A percentile compares a stretch with the other conserved stretches of the same genome.
These are phyloP conservation scores for Campylorhamphus procurvoides DNA, from an alignment of 2,113 vertebrate species.

Conservation along the genomic window DNA sequence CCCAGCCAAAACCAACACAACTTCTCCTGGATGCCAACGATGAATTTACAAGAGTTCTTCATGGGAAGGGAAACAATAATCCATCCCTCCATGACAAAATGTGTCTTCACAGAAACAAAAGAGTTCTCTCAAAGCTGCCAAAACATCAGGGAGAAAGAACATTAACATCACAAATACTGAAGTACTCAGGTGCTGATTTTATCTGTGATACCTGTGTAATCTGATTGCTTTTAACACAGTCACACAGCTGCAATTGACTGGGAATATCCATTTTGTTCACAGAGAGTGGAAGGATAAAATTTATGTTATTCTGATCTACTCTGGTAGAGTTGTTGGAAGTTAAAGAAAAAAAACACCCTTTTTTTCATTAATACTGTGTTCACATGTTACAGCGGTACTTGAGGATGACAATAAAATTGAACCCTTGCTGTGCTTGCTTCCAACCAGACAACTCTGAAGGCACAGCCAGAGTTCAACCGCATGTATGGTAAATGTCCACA, in stretches of 20 bases:
- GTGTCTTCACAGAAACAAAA: background rate
- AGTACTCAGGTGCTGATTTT: background rate
- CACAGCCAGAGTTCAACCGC: background rate
- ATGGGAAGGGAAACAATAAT: background rate
- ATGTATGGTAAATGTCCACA: background rate
- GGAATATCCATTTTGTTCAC: background rate
- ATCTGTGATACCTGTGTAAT: background rate
- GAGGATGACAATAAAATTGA: background rate
- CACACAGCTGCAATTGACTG: background rate
- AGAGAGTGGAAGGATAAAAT: background rate
- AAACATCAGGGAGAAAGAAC: background rate
- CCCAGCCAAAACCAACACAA: background rate
- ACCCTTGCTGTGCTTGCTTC: background rate
- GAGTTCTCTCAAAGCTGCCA: background rate
- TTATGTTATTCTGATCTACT: background rate
- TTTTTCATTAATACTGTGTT: background rate
- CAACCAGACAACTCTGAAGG: background rate
- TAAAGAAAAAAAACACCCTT: background rate
- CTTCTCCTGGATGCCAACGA: background rate
- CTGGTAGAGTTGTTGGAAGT: background rate
- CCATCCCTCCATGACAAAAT: background rate
- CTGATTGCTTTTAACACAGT: background rate
- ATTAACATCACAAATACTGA: background rate
- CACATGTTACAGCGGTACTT: background rate
- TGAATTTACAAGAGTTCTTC: background rate